Evolutionary conservation across 2,888 invertebrate species (phyloP), one percentile per base, ranked within the genome.

Genomic region (Eupithecia insigniata): DNA sequence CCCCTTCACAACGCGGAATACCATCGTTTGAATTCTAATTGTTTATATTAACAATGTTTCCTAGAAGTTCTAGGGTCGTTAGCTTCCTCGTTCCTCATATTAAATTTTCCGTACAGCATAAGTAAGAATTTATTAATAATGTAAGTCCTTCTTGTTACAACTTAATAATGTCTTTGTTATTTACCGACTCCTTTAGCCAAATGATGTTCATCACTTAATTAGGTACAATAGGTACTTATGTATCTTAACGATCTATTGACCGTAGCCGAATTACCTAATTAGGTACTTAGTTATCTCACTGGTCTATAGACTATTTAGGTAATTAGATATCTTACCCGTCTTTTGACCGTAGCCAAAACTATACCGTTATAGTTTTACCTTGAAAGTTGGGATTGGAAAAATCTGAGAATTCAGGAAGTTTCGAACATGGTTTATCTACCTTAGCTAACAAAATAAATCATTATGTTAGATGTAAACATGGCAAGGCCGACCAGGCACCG

Each of bases 361-460:
- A 39, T 7, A 32, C 10, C n/a, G 12, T 14, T 36, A 34, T 34
- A 34, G 34, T 58, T 58, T 28, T 18, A 30, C 3, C 30, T 32
- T 62, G n/a, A 18, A 62, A 34, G 10, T n/a, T 62, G 8, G 34
- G 3, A 0, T n/a, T 62, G 12, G 61, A 32, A 22, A 51, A 51
- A 32, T 18, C 60, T 32, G 66, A 70, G 74, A 64, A 72, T 70
- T 67, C 36, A 81, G 82, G 81, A 83, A 83, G 80, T 81, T 75
- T 80, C 73, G 72, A 71, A 76, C 74, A 76, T 74, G 70, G 75
- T 77, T 30, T 67, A 68, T 30, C 75, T 78, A 70, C 82, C 83
- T 80, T 84, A 83, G 34, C 64, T n/a, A n/a, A 84, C 83, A 84
- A 82, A 83, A 86, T 87, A 85, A 85, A 86, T 88, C 85, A 87